Evolutionary conservation across 1,140 invertebrate species (phyloP), one percentile per base, ranked within the genome.

Genomic region (Anadara kagoshimensis): DNA sequence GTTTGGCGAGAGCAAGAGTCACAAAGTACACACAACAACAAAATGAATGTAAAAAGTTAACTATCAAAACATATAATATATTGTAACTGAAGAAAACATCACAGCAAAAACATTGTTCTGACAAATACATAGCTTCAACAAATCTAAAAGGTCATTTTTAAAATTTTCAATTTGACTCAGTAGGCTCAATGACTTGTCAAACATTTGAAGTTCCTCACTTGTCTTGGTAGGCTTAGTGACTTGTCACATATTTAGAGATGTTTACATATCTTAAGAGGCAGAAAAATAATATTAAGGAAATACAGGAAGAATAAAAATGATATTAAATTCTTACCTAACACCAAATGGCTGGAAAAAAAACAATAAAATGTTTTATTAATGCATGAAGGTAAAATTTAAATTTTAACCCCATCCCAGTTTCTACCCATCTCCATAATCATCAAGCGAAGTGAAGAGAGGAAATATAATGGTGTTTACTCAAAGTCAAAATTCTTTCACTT

Each of bases 331-430:
- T 79, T 73, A 86, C 85, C 91, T 86, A 84, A 91, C 91, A 12
- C 92, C 92, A 87, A 92, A 93, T 41, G 92, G 92, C 90, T 91
- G 69, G 24, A 86, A 85, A 67, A 29, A 86, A 85, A 67, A 65
- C 79, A 43, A 71, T 64, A 68, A 61, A 66, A 29, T 12, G 44
- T 44, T 22, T 49, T 54, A 43, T 18, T 69, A 53, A 20, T 57
- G 51, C 20, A 58, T 41, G 16, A 11, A 22, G 8, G 24, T 22
- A 36, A 62, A n/a, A 41, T 22, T 10, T 29, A 29, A 16, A 69
- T 24, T 45, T 5, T 2, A n/a, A 45, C 3, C 20, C 20, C 20
- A 59, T 12, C 26, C 41, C 54, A 41, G 18, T 18, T 47, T 47
- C 18, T 11, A 16, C 7, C 20, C 44, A 54, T 54, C 1, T 2